Base-by-base conservation (phyloP, 1,140 invertebrate genomes). In the Drosophila pandora region DNA sequence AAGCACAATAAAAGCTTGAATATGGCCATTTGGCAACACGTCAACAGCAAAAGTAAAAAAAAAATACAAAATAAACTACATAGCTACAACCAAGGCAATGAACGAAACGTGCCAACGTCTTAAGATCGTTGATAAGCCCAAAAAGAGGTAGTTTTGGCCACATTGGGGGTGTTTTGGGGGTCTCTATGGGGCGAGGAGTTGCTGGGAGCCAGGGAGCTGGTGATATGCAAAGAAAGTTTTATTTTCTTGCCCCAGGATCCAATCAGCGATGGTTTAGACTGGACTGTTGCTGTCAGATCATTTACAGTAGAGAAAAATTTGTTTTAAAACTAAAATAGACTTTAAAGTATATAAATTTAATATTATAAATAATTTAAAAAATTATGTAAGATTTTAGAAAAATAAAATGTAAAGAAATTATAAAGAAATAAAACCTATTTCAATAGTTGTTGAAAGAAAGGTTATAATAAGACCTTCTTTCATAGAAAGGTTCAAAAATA, bases 1-100 rank as follows among this genome's bases (percentile, higher is more conserved):
- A 87, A 71, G 75, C 83, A 87, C 83, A 87, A 87, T 83, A 88
- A 87, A 87, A 88, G 87, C 83, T 88, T 50, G 83, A 79, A 87
- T 87, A 83, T 79, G 77, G 76, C 79, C 71, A 87, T 87, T 87
- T 87, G 83, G 83, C 83, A 87, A 87, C 83, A 87, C 83, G 83
- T 87, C 82, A 87, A 82, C 78, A 61, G 62, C 50, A 69, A 53
- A 58, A 60, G 22, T 22, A 68, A 45, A 45, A 62, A 32, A 69
- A 28, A 25, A 60, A 17, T 37, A 63, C 61, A 54, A 75, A 64
- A 57, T 56, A 43, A 13, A 43, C 41, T 17, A 43, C 34, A 37
- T 10, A n/a, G 34, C 34, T 37, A 69, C 74, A 77, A 62, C 63
- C 79, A 83, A 87, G 79, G 83, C 82, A 87, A 87, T 88, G 82